Evolutionary conservation across 2,113 vertebrate species (phyloP).

Genomic region (Tragelaphus strepsiceros): DNA sequence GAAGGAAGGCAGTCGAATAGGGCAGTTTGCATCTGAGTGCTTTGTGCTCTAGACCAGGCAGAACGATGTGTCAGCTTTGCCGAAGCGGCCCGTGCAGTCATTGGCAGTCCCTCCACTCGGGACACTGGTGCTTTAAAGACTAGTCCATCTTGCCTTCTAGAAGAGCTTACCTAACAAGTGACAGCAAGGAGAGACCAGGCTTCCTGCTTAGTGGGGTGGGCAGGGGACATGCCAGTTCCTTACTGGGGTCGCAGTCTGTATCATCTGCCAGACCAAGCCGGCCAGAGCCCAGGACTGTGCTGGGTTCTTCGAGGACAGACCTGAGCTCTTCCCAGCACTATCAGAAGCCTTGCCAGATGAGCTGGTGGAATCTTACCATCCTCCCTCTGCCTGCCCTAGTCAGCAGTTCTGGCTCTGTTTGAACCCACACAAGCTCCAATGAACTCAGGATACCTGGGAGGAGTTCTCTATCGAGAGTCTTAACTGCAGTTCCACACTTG

Average conservation of each 20-base stretch:
- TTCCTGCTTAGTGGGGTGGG: not conserved
- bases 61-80: accelerated
- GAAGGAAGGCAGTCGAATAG: not conserved
- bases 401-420: not conserved
- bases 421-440: not conserved
- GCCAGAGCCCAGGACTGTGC: not conserved
- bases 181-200: not conserved
- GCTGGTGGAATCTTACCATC: not conserved
- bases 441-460: not conserved
- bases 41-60: not conserved
- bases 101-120: not conserved
- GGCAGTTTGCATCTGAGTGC: not conserved
- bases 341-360: not conserved
- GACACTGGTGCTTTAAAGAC: not conserved
- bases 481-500: not conserved
- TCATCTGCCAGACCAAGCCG: not conserved
- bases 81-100: not conserved
- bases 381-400: not conserved
- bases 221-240: not conserved
- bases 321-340: not conserved
- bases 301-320: not conserved
- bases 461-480: not conserved
- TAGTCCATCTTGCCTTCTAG: not conserved
- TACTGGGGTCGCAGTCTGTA: not conserved
- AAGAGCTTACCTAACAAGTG: not conserved